Conservation (phyloP, 64 coral and sea anemone genomes). For the Platygyra sinensis region DNA sequence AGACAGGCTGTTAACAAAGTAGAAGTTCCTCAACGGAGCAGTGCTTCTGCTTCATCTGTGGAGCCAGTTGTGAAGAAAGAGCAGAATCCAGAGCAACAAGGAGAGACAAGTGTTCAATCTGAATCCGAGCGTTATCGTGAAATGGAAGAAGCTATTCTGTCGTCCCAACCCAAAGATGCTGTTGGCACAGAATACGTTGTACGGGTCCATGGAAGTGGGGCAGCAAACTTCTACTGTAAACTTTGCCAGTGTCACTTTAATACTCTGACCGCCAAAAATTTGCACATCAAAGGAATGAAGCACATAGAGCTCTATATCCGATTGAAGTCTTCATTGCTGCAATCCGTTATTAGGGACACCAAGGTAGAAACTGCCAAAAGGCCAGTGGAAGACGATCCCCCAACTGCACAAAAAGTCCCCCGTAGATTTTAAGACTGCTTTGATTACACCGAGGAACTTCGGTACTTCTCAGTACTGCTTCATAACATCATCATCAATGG, state of each 20-base stretch:
- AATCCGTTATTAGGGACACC: slow-evolving; percentile 50
- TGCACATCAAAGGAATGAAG: slow-evolving; percentile 86
- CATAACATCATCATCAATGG: no score
- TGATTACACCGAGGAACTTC: background rate
- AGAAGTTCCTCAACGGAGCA: background rate
- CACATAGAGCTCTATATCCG: slow-evolving; percentile 88
- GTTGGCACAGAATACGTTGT: slow-evolving; percentile 79
- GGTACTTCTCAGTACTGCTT: background rate
- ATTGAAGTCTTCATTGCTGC: slow-evolving; percentile 67
- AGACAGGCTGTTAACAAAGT: background rate
- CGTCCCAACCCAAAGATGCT: slow-evolving; percentile 52
- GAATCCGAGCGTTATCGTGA: slow-evolving; percentile 15
- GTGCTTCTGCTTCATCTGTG: background rate
- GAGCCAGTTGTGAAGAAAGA: background rate
- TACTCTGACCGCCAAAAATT: slow-evolving; percentile 80
- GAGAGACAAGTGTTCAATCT: background rate
- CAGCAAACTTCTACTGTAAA: slow-evolving; percentile 75
- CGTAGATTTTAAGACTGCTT: background rate
- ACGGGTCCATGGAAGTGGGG: slow-evolving; percentile 42
- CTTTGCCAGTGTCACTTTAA: slow-evolving; percentile 85
- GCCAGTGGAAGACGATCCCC: background rate
- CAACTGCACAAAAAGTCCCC: background rate
- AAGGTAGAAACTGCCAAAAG: background rate
- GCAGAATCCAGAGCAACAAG: background rate
- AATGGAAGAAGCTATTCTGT: slow-evolving; percentile 42